Evolutionary conservation across 2,797 vertebrate species (phyloP), one percentile per base, ranked within the genome.

Genomic region (Bradypodion ventrale): DNA sequence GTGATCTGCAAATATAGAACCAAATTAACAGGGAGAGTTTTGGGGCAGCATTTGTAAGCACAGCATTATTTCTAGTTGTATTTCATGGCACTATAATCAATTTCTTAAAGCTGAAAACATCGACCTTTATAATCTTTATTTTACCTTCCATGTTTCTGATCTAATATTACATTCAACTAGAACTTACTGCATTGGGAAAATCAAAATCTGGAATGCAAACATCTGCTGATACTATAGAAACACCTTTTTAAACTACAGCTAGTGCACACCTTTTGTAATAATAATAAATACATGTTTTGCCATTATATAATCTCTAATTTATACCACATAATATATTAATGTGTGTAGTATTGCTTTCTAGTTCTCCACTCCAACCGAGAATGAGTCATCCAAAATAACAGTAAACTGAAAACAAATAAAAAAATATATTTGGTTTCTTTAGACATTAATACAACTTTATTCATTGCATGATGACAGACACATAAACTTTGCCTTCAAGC

Each of bases 401-500:
- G 72, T 76, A 83, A 84, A 81, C 72, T 40, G 46, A 59, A 70
- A 70, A 70, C 49, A 65, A 70, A 80, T 83, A 87, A 2, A 70
- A 5, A 78, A 4, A 73, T 73, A 84, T 74, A 73, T 35, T 29
- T 83, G 1, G 91, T 92, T 78, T 87, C 91, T 88, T n/a, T 82
- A 89, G 89, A 90, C 80, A 85, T 73, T 72, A 40, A 77, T 59
- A 37, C 88, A 79, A 76, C 92, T 84, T 76, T 83, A 72, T 90
- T 88, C 82, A 75, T 90, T 91, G 52, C 25, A 19, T 52, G 75
- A 46, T 79, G 85, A 91, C 91, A 92, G 88, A 91, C 70, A 84
- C 79, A 87, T 90, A 65, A 82, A 78, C 85, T 5, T 42, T 86
- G 89, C 69, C 49, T 80, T 87, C 68, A 83, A 88, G 66, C 78